Base-by-base conservation (phyloP, 2,113 vertebrate species). In the Pithys albifrons region DNA sequence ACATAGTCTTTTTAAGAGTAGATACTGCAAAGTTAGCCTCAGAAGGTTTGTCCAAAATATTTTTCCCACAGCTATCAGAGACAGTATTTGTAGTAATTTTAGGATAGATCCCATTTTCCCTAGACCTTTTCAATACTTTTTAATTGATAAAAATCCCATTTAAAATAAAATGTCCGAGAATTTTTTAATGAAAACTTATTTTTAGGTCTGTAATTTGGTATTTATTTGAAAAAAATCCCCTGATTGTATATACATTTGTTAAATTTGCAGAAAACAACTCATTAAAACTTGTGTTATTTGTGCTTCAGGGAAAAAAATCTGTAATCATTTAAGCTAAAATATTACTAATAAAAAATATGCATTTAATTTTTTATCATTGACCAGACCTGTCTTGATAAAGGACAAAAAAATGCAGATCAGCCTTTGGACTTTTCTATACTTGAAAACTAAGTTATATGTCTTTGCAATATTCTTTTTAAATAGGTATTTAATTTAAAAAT, bases 181-280 rank as follows among this genome's bases (percentile, higher is more conserved):
- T 23, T 92, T 92, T 91, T 80, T 10, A 39, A 25, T 46, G 11
- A 57, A 3, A 66, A 49, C 41, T 70, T 75, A 19, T 10, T 73
- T 91, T 76, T 55, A 52, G 8, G 43, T 49, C 4, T 59, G 16
- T 37, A 52, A 57, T 51, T 46, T 59, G 2, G 1, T 35, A 57
- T 11, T 55, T 19, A 28, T 64, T n/a, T n/a, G 3, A 20, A 65
- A 59, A 72, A 62, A 27, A 51, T 24, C 6, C 22, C 0, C 0
- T 51, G 28, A 78, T 28, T 84, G 12, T 2, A 64, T 33, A 57
- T n/a, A 17, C 3, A 48, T 2, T 69, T 72, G 33, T 46, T 62
- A 48, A 74, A 81, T 45, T 65, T 82, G 65, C 1, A 24, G n/a
- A 62, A 88, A 86, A 59, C 22, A 75, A 16, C 3, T 9, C 22